Percentiles rank a stretch among this genome's conserved stretches.
These are phyloP conservation scores for Channallabes apus DNA, from an alignment of 2,797 vertebrate species.

Conservation along the genomic window DNA sequence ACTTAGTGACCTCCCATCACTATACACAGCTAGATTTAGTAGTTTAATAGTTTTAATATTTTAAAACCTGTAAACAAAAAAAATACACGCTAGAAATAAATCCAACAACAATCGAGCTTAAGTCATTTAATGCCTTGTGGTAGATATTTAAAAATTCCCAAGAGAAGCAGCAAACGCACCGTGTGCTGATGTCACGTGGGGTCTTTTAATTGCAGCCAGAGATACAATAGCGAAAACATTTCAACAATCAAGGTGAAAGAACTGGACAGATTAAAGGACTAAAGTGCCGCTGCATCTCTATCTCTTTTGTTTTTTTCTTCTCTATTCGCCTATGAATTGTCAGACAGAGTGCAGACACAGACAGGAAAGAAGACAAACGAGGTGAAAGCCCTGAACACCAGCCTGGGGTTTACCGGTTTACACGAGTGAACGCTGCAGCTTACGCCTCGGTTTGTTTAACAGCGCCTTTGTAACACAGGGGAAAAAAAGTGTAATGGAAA, in stretches of 20 bases:
- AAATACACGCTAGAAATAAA: no score
- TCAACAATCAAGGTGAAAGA: neutral
- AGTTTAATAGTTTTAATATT: no score
- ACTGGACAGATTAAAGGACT: neutral
- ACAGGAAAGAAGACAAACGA: neutral
- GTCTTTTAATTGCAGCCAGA: neutral
- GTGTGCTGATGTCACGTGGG: neutral
- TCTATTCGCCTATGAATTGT: neutral
- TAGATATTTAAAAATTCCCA: neutral
- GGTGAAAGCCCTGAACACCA: neutral
- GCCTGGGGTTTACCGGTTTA: neutral
- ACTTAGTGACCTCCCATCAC: no score
- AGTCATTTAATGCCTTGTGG: neutral
- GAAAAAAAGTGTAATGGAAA: constrained; percentile 11
- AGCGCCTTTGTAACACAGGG: neutral
- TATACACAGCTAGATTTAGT: no score
- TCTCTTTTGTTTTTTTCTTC: neutral
- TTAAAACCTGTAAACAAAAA: no score
- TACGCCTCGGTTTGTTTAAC: neutral
- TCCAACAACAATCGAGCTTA: no score
- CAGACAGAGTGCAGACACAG: neutral
- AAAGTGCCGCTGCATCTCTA: neutral
- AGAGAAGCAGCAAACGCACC: neutral
- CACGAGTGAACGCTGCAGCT: neutral
- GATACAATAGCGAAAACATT: neutral